A percentile compares a stretch with the other conserved stretches of the same genome.
Conservation (phyloP, 2,888 invertebrate genomes). For the Dryadula phaetusa region DNA sequence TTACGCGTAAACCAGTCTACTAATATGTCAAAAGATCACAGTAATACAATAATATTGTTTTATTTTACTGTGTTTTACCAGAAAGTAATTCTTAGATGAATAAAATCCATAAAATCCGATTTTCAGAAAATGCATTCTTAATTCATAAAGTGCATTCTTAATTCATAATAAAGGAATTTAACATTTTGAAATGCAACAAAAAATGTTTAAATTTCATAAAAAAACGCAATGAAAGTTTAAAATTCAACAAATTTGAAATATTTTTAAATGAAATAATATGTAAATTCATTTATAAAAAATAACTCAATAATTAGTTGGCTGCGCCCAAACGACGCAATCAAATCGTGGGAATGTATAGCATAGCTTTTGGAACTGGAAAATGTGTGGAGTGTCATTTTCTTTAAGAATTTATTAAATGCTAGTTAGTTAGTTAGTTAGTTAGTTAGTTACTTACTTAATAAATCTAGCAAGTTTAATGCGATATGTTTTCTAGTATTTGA, state of each 20-base stretch:
- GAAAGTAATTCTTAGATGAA: too few species aligned
- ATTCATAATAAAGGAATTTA: neutral
- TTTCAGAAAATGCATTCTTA: too few species aligned
- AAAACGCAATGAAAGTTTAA: neutral
- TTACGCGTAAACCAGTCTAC: too few species aligned
- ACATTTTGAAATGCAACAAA: neutral
- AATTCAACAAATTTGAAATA: slow-evolving; percentile 32
- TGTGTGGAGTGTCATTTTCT: slow-evolving; percentile 38
- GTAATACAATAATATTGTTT: too few species aligned
- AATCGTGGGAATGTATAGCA: slow-evolving; percentile 69
- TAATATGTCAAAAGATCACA: too few species aligned
- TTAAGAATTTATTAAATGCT: neutral
- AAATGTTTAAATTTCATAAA: neutral
- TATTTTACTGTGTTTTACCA: too few species aligned
- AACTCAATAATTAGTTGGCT: slow-evolving; percentile 64
- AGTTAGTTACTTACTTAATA: too few species aligned
- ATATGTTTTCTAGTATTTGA: too few species aligned
- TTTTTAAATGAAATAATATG: slow-evolving; percentile 49
- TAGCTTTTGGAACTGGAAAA: slow-evolving; percentile 52
- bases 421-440: too few species aligned
- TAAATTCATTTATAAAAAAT: slow-evolving; percentile 55
- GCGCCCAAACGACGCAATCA: slow-evolving; percentile 50
- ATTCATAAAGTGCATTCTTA: too few species aligned
- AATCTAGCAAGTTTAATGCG: too few species aligned
- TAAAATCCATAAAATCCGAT: too few species aligned